Evolutionary conservation across 2,888 invertebrate genomes (phyloP), one percentile per base, ranked within the genome.

Genomic region (Loripinus fragilis): DNA sequence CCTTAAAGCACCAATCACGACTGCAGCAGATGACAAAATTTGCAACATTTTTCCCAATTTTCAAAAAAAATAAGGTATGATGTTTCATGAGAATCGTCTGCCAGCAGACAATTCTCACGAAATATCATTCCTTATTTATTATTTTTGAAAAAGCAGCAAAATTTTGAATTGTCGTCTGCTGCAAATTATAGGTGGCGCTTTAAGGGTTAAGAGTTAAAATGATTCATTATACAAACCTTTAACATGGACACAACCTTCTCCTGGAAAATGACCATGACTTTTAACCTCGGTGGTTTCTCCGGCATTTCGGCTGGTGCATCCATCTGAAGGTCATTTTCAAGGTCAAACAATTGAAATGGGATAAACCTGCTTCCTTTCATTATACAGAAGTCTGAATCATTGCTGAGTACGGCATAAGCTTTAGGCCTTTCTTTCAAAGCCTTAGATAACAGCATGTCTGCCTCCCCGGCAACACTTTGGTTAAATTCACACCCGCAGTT

Each of bases 301-400:
- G 91, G 88, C 23, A 85, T 60, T 20, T 81, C 85, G 10, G 76
- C 23, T n/a, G 85, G 76, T 45, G 80, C 81, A 2, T 89, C 90
- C 17, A 92, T 83, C 23, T 86, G 83, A n/a, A 93, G 85, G 76
- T 91, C 88, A 73, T 90, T 87, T 7, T 88, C 71, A 25, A 89
- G 69, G 75, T 92, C 93, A 88, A 92, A 93, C 66, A 90, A 81
- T n/a, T 89, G 82, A 60, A 87, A 65, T 1, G 90, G 89, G 67
- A 93, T 89, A 69, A 91, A 86, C n/a, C 85, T 66, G 74, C 90
- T 84, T 75, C 88, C 84, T 69, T 84, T 83, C 76, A 93, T 91
- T 45, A 93, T 86, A 77, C 90, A 90, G 75, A 93, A 93, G 78
- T 93, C 93, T 15, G 92, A 89, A 74, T 93, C 93, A 82, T 92